These are phyloP conservation scores for Neosalanx taihuensis DNA, from an alignment of 2,797 vertebrate species.

Conservation along the genomic window DNA sequence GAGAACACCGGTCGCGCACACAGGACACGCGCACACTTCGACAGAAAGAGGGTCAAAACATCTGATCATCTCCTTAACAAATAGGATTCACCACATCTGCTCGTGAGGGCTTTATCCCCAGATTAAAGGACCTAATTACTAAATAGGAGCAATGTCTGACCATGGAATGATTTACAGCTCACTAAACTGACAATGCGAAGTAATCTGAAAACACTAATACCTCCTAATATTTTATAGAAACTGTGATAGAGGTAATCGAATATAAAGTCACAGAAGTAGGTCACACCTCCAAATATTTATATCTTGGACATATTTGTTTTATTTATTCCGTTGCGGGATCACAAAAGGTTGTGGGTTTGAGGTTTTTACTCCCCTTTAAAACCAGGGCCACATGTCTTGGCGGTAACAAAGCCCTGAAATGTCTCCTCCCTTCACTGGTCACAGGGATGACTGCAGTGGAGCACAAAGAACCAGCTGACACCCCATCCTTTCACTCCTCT, in stretches of 20 bases:
- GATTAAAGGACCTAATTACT: constrained; percentile 51
- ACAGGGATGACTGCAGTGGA: constrained; percentile 83
- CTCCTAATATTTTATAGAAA: too few species aligned
- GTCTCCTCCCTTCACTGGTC: constrained; percentile 84
- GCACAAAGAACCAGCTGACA: constrained; percentile 86
- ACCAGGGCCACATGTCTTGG: constrained; percentile 77
- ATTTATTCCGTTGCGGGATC: constrained; percentile 45
- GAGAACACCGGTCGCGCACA: constrained; percentile 49
- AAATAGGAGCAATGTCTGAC: constrained; percentile 10
- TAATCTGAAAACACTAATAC: neutral
- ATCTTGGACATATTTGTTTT: constrained; percentile 42
- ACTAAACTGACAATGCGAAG: neutral
- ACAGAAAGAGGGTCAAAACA: constrained; percentile 60
- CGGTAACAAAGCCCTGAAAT: constrained; percentile 82
- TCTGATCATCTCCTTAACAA: constrained; percentile 70
- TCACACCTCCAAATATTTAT: constrained; percentile 1
- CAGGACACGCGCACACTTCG: constrained; percentile 27
- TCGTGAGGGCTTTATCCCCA: constrained; percentile 29
- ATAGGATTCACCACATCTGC: constrained; percentile 60
- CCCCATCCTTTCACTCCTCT: constrained; percentile 76
- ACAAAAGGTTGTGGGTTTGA: constrained; percentile 58
- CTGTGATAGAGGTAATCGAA: neutral
- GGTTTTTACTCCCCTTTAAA: constrained; percentile 49
- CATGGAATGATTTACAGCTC: neutral
- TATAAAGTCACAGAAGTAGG: neutral